Percentiles rank a stretch among this genome's conserved stretches.
Evolutionary conservation across 92 coral and sea anemone genomes (phyloP).

Genomic region (Metridium senile): DNA sequence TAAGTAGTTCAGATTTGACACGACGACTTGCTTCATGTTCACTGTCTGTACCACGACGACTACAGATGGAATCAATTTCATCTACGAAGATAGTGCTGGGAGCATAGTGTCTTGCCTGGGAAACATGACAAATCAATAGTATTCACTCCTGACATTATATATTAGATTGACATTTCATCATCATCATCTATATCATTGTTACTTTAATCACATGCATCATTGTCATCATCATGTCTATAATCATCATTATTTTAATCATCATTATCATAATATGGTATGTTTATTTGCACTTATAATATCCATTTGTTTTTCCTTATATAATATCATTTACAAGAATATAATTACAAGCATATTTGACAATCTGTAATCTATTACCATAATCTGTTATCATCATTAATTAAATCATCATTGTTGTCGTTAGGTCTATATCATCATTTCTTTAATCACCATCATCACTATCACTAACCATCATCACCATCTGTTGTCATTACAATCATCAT

Average conservation of each 20-base stretch:
- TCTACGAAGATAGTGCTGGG: conserved; percentile 97
- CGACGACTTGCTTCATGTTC: conserved; percentile 98
- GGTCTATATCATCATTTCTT: too few species aligned
- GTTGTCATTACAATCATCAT: background rate
- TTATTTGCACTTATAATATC: too few species aligned
- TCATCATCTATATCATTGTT: background rate
- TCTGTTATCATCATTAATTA: too few species aligned
- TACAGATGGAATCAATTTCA: conserved; percentile 98
- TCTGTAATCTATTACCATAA: too few species aligned
- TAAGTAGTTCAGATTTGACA: conserved; percentile 94
- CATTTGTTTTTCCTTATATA: too few species aligned
- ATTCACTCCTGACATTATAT: background rate
- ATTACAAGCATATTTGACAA: too few species aligned
- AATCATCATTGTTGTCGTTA: too few species aligned
- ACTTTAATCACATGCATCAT: background rate
- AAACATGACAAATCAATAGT: background rate
- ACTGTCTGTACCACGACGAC: conserved; percentile 96
- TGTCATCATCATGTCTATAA: background rate
- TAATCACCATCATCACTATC: background rate
- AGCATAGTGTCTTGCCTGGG: conserved; percentile 95
- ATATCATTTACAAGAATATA: too few species aligned
- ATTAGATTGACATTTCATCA: background rate
- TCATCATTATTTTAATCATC: background rate
- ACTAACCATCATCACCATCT: background rate
- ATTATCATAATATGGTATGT: too few species aligned